A percentile compares a stretch with the other conserved stretches of the same genome.
phyloP scores from a whole-genome alignment of 2,797 vertebrate genomes.

The Tiaroga cobitis region DNA sequence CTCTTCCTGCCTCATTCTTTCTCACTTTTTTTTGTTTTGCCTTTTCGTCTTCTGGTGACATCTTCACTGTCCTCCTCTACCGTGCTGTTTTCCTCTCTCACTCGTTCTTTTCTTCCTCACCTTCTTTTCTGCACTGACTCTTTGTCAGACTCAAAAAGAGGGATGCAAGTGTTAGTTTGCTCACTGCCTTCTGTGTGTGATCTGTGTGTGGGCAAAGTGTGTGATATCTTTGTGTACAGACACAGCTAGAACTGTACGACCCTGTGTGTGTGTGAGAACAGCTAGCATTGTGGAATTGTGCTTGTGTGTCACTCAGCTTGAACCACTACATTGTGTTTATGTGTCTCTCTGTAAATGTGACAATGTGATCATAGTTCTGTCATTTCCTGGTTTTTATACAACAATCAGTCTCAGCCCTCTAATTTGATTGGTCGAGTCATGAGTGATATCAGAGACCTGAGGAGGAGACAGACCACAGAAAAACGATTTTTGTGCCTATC shows the following conservation, averaged over 20 bases:
- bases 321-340: slow-evolving; percentile 11
- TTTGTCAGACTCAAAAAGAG: slow-evolving; percentile 33
- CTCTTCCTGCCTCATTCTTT: neutral
- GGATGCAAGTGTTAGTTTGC: slow-evolving; percentile 40
- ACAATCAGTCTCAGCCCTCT: neutral
- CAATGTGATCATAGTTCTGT: slow-evolving; percentile 12
- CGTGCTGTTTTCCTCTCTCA: slow-evolving; percentile 11
- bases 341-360: slow-evolving; percentile 23
- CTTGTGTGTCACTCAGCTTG: slow-evolving; percentile 17
- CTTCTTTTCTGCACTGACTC: slow-evolving; percentile 20
- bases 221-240: slow-evolving; percentile 43
- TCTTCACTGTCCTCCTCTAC: neutral
- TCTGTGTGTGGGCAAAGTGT: slow-evolving; percentile 55
- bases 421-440: neutral
- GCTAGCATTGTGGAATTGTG: slow-evolving; percentile 17
- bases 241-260: slow-evolving; percentile 9
- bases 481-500: neutral
- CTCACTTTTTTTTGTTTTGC: slow-evolving; percentile 6
- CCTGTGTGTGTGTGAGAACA: slow-evolving; percentile 4
- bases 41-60: slow-evolving; percentile 6
- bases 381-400: slow-evolving; percentile 31
- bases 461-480: neutral
- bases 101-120: slow-evolving; percentile 27
- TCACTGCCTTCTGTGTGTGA: slow-evolving; percentile 54
- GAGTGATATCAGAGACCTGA: neutral